A percentile compares a stretch with the other conserved stretches of the same genome.
phyloP scores from a whole-genome alignment of 2,888 invertebrate species.

The Zelleria hepariella region DNA sequence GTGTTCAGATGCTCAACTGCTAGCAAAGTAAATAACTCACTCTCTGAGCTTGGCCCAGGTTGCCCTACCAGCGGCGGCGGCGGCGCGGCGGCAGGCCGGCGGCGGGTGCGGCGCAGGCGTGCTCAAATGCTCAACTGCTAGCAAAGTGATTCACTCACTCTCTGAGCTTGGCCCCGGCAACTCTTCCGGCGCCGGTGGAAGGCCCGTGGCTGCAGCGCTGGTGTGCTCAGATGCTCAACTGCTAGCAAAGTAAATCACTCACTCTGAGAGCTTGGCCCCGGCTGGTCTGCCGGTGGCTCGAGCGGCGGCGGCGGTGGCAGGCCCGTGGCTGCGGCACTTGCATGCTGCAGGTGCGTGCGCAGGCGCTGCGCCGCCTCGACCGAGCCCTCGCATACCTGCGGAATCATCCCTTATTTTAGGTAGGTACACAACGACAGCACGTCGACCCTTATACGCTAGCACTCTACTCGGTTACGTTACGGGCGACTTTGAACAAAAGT shows the following conservation, averaged over 20 bases:
- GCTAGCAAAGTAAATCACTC: neutral
- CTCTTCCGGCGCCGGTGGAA: too few species aligned
- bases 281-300: neutral
- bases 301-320: slow-evolving; percentile 59
- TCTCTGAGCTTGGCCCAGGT: neutral
- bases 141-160: too few species aligned
- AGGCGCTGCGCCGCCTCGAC: slow-evolving; percentile 62
- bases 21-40: neutral
- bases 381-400: slow-evolving; percentile 52
- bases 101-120: slow-evolving; percentile 56
- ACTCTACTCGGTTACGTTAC: too few species aligned
- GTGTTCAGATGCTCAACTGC: too few species aligned
- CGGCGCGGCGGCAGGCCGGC: slow-evolving; percentile 63
- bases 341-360: slow-evolving; percentile 61
- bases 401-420: neutral
- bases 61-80: slow-evolving; percentile 16
- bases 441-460: too few species aligned
- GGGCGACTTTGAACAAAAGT: too few species aligned
- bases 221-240: too few species aligned
- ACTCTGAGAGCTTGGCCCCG: neutral
- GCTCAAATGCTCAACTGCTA: too few species aligned
- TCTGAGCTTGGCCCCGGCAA: too few species aligned
- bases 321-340: slow-evolving; percentile 61
- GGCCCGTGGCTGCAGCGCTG: too few species aligned
- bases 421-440: too few species aligned